Base-by-base conservation (phyloP, 2,113 vertebrate genomes). In the Glaucomys volans region DNA sequence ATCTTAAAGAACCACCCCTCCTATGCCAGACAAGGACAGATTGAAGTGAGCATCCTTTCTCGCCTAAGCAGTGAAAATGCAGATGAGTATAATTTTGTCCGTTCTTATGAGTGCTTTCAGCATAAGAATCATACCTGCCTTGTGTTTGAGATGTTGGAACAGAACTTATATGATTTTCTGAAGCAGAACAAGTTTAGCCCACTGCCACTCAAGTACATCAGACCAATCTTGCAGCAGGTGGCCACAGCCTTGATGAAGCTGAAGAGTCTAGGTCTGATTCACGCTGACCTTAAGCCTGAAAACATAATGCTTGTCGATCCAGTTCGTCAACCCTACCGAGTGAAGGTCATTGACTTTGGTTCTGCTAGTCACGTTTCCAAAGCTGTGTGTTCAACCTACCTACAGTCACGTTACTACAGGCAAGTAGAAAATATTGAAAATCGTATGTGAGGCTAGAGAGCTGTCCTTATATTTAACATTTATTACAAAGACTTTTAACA, bases 61-160 rank as follows among this genome's bases (percentile, higher is more conserved):
- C 98, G 99, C 85, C 98, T 99, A 91, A 99, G 99, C 98, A 99
- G 99, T 0, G 99, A 99, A 98, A 99, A 99, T 66, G 99, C 99
- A 0, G 99, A 99, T 0, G 99, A 99, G 91, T 99, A 99, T 97
- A 99, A 99, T 98, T 99, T 99, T 4, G 99, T 99, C 87, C 99
- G 99, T 95, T 99, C 99, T 2, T 99, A 99, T 0, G 99, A 99
- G 98, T 99, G 99, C 98, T 99, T 99, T 99, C 99, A 99, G 98
- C 99, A 99, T 98, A 99, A 99, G 99, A 99, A 99, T 98, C 99
- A 99, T 97, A 99, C 99, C 93, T 99, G 99, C 98, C 99, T 99
- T 98, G 99, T 99, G 97, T 99, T 99, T 71, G 99, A 99, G 99
- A 99, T 99, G 99, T 99, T 99, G 97, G 99, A 99, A 97, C 99